These are phyloP conservation scores for Melipona beecheii DNA, from an alignment of 2,888 invertebrate genomes.

Conservation along the genomic window DNA sequence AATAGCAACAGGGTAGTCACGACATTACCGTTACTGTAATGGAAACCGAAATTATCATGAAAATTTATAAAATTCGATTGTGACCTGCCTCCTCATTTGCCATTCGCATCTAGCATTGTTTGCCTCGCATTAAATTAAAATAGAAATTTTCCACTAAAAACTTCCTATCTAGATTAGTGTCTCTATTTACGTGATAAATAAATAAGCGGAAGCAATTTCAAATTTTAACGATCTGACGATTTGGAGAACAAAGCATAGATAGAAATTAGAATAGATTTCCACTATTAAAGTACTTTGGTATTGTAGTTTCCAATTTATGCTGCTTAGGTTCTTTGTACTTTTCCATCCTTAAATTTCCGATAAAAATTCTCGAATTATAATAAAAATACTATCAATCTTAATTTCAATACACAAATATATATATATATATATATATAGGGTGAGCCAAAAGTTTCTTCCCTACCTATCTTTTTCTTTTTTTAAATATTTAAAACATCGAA, in stretches of 20 bases:
- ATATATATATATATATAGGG: not conserved
- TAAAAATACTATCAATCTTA: not conserved
- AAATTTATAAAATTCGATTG: conserved; percentile 37
- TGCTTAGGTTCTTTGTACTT: too few species aligned
- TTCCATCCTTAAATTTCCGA: too few species aligned
- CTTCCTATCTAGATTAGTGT: not conserved
- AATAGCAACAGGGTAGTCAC: not conserved
- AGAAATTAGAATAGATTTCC: too few species aligned
- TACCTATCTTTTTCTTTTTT: too few species aligned
- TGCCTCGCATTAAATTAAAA: not conserved
- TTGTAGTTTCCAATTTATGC: too few species aligned
- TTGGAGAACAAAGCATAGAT: too few species aligned
- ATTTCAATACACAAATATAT: not conserved
- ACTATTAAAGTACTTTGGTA: too few species aligned
- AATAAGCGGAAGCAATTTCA: too few species aligned
- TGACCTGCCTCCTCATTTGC: conserved; percentile 12
- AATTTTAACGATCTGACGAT: too few species aligned
- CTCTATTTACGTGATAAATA: not conserved
- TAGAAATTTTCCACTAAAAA: not conserved
- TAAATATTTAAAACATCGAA: too few species aligned
- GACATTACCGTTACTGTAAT: not conserved
- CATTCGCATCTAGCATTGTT: not conserved
- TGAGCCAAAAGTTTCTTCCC: too few species aligned
- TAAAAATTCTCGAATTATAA: not conserved
- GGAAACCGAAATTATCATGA: conserved; percentile 39